Base-by-base conservation (phyloP, 2,113 vertebrate genomes). In the Callipepla squamata region DNA sequence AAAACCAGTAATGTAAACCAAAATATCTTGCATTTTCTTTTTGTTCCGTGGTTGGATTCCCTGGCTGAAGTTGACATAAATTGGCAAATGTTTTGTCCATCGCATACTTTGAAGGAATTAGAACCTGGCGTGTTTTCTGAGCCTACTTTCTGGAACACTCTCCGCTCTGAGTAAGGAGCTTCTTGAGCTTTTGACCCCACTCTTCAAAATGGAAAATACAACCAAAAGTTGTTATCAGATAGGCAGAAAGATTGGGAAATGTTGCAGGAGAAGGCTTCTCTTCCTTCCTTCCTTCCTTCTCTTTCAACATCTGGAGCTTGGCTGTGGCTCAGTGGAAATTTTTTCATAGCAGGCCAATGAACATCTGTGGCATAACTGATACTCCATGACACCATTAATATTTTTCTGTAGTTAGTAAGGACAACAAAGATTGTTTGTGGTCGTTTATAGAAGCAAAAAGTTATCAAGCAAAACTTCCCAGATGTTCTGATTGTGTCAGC, bases 211-310 rank as follows among this genome's bases (percentile, higher is more conserved):
- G 10, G 76, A 83, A 82, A 12, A 7, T 9, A 32, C 19, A 68
- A 9, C 23, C 55, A 30, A 61, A 9, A 55, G 32, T 36, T 58
- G 9, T 28, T 73, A 30, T 32, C 16, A 72, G 13, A 8, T 73
- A 50, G 38, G 23, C 0, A 2, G 17, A 59, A 53, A n/a, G 1
- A 0, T 6, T 59, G 26, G 38, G 18, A 59, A 68, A 21, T 42
- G 3, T 72, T 32, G 11, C 47, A 45, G 36, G 11, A 48, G 17
- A 23, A 48, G 26, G 26, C 17, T 22, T 40, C 50, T 40, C 40
- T 40, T 40, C 40, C 11, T 32, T 36, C 36, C 22, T 22, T 36
- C 36, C 22, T 22, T 3, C 16, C 2, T 69, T 11, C 14, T 25
- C 19, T 77, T 77, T 47, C n/a, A 36, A 16, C 32, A 14, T 9